A percentile compares a stretch with the other conserved stretches of the same genome.
These are phyloP conservation scores for Seira musarum DNA, from an alignment of 2,888 invertebrate genomes.

Conservation along the genomic window DNA sequence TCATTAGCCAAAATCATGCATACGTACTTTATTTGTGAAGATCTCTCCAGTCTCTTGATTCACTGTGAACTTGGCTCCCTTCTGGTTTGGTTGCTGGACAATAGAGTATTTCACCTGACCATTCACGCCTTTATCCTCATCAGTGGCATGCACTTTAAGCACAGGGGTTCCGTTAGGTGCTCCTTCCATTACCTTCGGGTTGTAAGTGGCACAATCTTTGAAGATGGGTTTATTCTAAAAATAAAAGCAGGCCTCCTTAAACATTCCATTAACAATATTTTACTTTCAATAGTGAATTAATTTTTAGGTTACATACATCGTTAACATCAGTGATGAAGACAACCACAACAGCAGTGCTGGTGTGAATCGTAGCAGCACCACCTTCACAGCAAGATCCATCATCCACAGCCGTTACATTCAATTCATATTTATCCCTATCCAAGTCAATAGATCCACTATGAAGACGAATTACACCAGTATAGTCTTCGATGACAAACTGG, in stretches of 20 bases:
- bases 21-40: slow-evolving; percentile 86
- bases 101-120: slow-evolving; percentile 98
- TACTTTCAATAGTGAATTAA: background rate
- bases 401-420: slow-evolving; percentile 97
- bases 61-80: slow-evolving; percentile 95
- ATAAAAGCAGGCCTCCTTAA: slow-evolving; percentile 2
- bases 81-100: slow-evolving; percentile 94
- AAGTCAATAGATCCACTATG: slow-evolving; percentile 89
- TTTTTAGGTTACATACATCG: slow-evolving; percentile 91
- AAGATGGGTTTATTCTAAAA: slow-evolving; percentile 94
- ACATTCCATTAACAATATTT: background rate
- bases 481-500: slow-evolving; percentile 95
- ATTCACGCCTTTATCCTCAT: slow-evolving; percentile 96
- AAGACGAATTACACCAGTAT: slow-evolving; percentile 93
- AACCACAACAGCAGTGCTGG: slow-evolving; percentile 94
- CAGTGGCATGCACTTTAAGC: slow-evolving; percentile 90
- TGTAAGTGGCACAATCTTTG: slow-evolving; percentile 93
- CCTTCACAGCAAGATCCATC: slow-evolving; percentile 97
- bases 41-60: slow-evolving; percentile 97
- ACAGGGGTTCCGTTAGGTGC: slow-evolving; percentile 95
- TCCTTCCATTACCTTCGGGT: slow-evolving; percentile 94
- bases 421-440: slow-evolving; percentile 93
- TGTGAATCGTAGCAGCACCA: slow-evolving; percentile 89
- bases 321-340: slow-evolving; percentile 98
- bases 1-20: background rate